Evolutionary conservation across 2,888 invertebrate genomes (phyloP).

Genomic region (Pelosia muscerda): DNA sequence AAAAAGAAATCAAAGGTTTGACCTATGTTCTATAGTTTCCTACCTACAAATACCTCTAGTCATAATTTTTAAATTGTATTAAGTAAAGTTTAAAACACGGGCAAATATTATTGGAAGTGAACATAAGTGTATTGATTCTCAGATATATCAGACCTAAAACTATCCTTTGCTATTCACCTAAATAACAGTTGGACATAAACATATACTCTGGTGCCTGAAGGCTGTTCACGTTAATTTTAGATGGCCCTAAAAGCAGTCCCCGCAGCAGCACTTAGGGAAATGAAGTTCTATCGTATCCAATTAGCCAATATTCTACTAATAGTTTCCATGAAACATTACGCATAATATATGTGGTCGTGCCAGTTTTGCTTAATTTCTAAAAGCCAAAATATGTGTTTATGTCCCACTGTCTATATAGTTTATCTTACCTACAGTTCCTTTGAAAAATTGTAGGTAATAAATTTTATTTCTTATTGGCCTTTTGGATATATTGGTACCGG

Average conservation of each 20-base stretch:
- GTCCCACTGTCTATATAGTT: neutral
- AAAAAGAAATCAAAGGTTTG: too few species aligned
- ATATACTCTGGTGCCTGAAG: slow-evolving; percentile 29
- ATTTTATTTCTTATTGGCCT: too few species aligned
- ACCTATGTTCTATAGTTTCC: too few species aligned
- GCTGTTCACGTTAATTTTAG: slow-evolving; percentile 54
- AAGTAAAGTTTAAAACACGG: too few species aligned
- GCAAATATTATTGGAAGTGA: too few species aligned
- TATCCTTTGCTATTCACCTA: neutral
- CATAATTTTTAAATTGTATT: too few species aligned
- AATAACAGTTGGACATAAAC: neutral
- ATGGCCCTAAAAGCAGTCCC: slow-evolving; percentile 59
- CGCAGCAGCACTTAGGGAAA: slow-evolving; percentile 56
- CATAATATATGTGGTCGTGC: slow-evolving; percentile 41
- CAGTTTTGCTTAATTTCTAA: slow-evolving; percentile 34
- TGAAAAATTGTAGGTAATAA: too few species aligned
- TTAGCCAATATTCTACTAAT: slow-evolving; percentile 58
- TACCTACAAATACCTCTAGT: too few species aligned
- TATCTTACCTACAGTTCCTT: too few species aligned
- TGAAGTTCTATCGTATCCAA: slow-evolving; percentile 49
- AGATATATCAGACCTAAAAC: neutral
- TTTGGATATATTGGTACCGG: too few species aligned
- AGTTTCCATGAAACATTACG: slow-evolving; percentile 48
- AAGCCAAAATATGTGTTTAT: neutral
- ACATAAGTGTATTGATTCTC: neutral